Evolutionary conservation across 2,797 vertebrate genomes (phyloP), one percentile per base, ranked within the genome.

Genomic region (Petrocephalus sullivani): DNA sequence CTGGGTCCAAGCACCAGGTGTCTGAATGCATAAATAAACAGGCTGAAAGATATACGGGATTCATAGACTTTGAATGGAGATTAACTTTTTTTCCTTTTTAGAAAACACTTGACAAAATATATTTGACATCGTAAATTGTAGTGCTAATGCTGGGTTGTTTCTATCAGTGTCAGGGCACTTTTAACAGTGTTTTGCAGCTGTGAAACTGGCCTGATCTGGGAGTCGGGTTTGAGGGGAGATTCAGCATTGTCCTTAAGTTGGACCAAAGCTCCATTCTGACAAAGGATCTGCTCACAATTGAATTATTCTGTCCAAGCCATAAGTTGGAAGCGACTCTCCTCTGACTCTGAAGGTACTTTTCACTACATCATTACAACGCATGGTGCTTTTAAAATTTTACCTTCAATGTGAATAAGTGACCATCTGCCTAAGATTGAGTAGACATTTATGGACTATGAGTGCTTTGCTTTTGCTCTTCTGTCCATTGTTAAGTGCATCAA

Each of bases 401-500:
- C 46, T 84, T 84, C 46, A 84, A 28, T 54, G 21, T 53, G 51
- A 84, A 46, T 82, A 82, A 53, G 78, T 82, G 78, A 82, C 78
- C 46, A 82, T 49, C 49, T 82, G 37, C 46, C 41, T 82, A 23
- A n/a, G 41, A 82, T 46, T 49, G 81, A 49, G n/a, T 23, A 84
- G 81, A 84, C 21, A 51, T 84, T 84, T 23, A 54, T 54, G 51
- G 81, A 81, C 41, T 81, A 16, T 81, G 37, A 81, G 75, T 81
- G 75, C 75, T 81, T 81, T 81, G 41, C 75, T 81, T 49, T 49
- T 49, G 41, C 67, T 71, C 67, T 81, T 81, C 75, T 81, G 41
- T 81, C 75, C 75, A 81, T 81, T 71, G 67, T 71, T 81, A 81
- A 81, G 75, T 49, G 37, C 75, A 46, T 46, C 75, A 81, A 81